Evolutionary conservation across 2,797 vertebrate genomes (phyloP).

Genomic region (Danio albolineatus): DNA sequence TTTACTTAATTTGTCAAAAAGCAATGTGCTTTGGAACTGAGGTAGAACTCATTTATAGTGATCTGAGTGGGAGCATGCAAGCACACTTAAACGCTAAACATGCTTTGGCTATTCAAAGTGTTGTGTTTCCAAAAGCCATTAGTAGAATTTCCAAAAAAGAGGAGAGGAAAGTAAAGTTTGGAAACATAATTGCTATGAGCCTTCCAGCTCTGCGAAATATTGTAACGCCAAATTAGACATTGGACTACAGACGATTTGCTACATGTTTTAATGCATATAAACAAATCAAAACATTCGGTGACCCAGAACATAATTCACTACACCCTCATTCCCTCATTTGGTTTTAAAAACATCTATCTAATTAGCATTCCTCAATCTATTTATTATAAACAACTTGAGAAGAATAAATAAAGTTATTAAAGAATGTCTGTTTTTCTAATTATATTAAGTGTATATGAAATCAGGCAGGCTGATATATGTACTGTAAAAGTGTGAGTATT

Average conservation of each 20-base stretch:
- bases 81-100: conserved; percentile 24
- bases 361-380: no score
- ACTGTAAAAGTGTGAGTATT: no score
- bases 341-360: no score
- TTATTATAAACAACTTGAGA: no score
- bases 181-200: conserved; percentile 11
- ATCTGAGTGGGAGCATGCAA: conserved; percentile 37
- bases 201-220: background rate
- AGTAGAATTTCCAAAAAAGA: conserved; percentile 28
- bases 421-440: no score
- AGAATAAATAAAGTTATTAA: no score
- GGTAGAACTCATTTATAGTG: conserved; percentile 48
- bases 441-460: no score
- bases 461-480: no score
- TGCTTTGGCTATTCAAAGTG: conserved; percentile 14
- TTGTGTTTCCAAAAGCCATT: conserved; percentile 33
- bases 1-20: conserved; percentile 54
- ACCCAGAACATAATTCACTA: no score
- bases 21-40: conserved; percentile 34
- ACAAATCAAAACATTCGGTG: no score
- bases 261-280: no score
- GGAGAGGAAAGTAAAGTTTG: conserved; percentile 6
- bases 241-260: conserved; percentile 23
- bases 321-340: no score
- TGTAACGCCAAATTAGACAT: conserved; percentile 12